Evolutionary conservation across 37 sponge, comb jelly and placozoan genomes (phyloP).

Genomic region (Chondrilla cf. caribensis): DNA sequence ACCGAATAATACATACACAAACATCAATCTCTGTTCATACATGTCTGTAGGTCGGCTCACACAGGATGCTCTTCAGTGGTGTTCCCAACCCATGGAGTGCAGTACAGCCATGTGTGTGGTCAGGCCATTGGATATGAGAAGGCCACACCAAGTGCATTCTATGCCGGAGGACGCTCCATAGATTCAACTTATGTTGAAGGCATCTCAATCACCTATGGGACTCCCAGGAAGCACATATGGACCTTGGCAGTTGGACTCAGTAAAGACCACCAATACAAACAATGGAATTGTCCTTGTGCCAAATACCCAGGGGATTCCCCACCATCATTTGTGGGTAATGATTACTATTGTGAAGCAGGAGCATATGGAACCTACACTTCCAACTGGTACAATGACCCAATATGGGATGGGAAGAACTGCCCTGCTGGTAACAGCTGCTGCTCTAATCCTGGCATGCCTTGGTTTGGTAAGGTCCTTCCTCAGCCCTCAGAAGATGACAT

Average conservation of each 20-base stretch:
- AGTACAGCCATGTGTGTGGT: conserved; percentile 1
- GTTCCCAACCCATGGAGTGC: conserved; percentile 1
- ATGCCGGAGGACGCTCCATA: background rate
- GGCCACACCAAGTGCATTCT: background rate
- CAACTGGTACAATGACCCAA: background rate
- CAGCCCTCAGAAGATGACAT: background rate
- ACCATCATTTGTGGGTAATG: conserved; percentile 8
- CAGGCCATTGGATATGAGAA: conserved; percentile 12
- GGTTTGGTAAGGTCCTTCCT: background rate
- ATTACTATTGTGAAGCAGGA: conserved; percentile 13
- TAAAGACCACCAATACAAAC: background rate
- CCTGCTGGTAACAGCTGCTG: conserved; percentile 10
- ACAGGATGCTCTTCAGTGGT: background rate
- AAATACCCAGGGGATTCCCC: conserved; percentile 2
- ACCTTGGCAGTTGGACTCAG: conserved; percentile 5
- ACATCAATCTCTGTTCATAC: no score
- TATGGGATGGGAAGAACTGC: conserved; percentile 8
- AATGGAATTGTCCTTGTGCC: conserved; percentile 12
- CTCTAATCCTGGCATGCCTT: background rate
- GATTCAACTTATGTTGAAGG: conserved; percentile 10
- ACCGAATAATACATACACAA: no score
- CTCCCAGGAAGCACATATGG: conserved; percentile 14
- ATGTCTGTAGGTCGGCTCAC: background rate
- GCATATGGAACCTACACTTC: background rate
- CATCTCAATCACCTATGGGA: conserved; percentile 1